A percentile compares a stretch with the other conserved stretches of the same genome.
phyloP scores from a whole-genome alignment of 1,140 invertebrate genomes.

The Bilobella aurantiaca region DNA sequence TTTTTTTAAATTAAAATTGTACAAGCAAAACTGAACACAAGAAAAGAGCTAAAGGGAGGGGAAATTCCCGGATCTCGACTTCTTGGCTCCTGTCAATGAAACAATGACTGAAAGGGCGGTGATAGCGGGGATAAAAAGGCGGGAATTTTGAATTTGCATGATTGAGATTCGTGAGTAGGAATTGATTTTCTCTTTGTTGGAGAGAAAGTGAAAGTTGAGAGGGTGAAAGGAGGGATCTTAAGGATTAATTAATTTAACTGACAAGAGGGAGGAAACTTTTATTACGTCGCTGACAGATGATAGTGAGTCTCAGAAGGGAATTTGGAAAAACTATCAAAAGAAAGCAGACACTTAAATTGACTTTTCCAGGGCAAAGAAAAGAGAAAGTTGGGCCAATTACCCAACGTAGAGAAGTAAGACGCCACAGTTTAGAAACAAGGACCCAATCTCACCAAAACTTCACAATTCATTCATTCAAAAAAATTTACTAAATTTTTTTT shows the following conservation, averaged over 20 bases:
- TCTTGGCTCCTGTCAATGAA: too few relatives aligned
- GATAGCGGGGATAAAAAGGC: not conserved
- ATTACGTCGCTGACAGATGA: too few relatives aligned
- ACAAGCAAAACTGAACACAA: too few relatives aligned
- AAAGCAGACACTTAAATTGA: not conserved
- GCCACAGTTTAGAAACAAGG: too few relatives aligned
- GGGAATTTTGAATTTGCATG: constrained; percentile 3
- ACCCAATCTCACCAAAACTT: too few relatives aligned
- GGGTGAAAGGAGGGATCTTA: not conserved
- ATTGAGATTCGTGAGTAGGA: not conserved
- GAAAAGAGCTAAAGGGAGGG: too few relatives aligned
- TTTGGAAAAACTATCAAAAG: not conserved
- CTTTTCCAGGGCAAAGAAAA: not conserved
- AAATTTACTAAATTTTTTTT: too few relatives aligned
- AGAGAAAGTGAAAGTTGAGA: constrained; percentile 1
- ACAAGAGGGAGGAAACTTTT: not conserved
- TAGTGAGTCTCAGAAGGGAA: not conserved
- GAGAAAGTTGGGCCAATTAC: too few relatives aligned
- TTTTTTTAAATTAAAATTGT: too few relatives aligned
- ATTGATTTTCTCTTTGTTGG: not conserved
- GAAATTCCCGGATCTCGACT: too few relatives aligned
- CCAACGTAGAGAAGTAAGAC: too few relatives aligned
- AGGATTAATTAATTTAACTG: not conserved
- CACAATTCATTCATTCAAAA: too few relatives aligned
- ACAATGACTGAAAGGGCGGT: not conserved